A percentile compares a stretch with the other conserved stretches of the same genome.
phyloP scores from a whole-genome alignment of 92 coral and sea anemone genomes.

The Heteractis magnifica region DNA sequence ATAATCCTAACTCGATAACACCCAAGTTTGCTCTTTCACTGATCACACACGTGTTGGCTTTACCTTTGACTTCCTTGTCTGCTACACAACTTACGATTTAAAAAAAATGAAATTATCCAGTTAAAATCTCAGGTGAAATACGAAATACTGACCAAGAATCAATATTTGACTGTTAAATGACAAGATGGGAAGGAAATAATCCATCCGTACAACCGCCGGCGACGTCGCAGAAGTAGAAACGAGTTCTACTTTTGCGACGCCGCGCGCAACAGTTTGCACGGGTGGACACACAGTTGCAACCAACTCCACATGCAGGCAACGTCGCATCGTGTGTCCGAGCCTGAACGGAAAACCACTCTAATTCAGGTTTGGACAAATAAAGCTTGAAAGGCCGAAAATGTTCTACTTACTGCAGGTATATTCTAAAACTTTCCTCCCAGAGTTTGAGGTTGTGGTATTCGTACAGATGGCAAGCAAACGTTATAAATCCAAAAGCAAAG shows the following conservation, averaged over 20 bases:
- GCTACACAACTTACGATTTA: conserved; percentile 75
- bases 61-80: conserved; percentile 67
- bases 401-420: conserved; percentile 65
- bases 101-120: not conserved
- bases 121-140: not conserved
- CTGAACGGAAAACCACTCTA: no score
- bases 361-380: not conserved
- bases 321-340: no score
- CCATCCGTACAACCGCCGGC: no score
- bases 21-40: conserved; percentile 75
- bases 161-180: not conserved
- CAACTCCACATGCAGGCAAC: no score
- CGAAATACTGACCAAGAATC: not conserved
- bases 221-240: no score
- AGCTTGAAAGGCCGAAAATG: not conserved
- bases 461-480: conserved; percentile 95
- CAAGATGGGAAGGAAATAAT: no score
- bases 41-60: conserved; percentile 55
- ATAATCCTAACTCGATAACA: conserved; percentile 81
- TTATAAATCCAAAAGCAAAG: conserved; percentile 77
- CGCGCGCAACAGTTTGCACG: no score
- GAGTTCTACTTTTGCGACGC: no score
- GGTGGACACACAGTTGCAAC: no score
- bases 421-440: conserved; percentile 84
- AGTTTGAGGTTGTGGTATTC: conserved; percentile 76